Evolutionary conservation across 1,140 invertebrate genomes (phyloP).

Genomic region (Drosophila quadrilineata): DNA sequence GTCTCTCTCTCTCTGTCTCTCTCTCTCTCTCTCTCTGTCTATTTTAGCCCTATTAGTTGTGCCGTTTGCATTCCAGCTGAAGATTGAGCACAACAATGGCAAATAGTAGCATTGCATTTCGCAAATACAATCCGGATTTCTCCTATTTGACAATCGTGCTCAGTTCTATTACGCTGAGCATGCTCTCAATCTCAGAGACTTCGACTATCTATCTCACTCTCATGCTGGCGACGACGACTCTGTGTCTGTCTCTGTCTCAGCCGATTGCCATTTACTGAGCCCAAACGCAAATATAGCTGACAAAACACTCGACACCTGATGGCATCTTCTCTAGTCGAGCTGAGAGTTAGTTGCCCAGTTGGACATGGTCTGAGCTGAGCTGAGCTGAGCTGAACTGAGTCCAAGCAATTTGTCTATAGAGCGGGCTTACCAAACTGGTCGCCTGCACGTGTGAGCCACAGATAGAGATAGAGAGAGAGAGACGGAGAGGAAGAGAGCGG

Average conservation of each 20-base stretch:
- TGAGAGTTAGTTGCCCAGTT: slow-evolving; percentile 4
- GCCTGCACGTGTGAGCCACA: slow-evolving; percentile 47
- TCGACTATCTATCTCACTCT: neutral
- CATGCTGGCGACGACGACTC: too few relatives aligned
- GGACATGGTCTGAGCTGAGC: slow-evolving; percentile 22
- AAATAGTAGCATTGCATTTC: neutral
- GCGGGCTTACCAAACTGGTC: slow-evolving; percentile 58
- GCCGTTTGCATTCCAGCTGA: slow-evolving; percentile 1
- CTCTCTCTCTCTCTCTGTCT: neutral
- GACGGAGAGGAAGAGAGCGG: neutral
- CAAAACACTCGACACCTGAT: slow-evolving; percentile 77
- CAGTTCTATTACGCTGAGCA: slow-evolving; percentile 11
- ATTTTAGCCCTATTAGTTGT: neutral
- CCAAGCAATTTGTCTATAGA: slow-evolving; percentile 67
- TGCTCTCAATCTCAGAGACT: too few relatives aligned
- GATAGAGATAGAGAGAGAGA: slow-evolving; percentile 3
- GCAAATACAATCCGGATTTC: slow-evolving; percentile 17
- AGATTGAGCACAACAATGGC: neutral
- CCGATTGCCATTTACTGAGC: slow-evolving; percentile 32
- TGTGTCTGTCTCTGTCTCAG: slow-evolving; percentile 1
- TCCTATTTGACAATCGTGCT: slow-evolving; percentile 30
- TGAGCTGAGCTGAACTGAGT: slow-evolving; percentile 12
- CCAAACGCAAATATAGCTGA: slow-evolving; percentile 74
- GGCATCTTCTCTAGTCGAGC: slow-evolving; percentile 29
- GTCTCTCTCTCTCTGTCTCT: neutral